Evolutionary conservation across 2,113 vertebrate species (phyloP).

Genomic region (Saccopteryx bilineata): DNA sequence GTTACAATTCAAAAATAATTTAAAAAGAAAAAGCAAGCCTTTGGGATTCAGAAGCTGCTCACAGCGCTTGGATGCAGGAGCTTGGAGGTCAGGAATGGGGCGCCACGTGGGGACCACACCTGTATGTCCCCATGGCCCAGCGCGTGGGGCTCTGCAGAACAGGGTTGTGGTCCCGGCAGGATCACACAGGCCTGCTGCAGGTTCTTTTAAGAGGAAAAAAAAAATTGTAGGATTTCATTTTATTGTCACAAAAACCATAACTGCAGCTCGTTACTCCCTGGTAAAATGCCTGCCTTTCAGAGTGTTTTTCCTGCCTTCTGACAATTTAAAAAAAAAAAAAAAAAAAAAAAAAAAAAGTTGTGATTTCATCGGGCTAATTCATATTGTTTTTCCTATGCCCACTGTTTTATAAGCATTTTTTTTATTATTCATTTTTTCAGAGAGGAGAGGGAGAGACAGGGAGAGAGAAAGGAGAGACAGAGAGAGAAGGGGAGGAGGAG

Average conservation of each 20-base stretch:
- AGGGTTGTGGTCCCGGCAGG: background rate
- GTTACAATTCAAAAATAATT: background rate
- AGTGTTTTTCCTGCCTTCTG: constrained; percentile 21
- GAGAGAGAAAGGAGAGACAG: too few relatives aligned
- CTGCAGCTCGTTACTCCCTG: constrained; percentile 49
- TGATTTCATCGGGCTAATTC: constrained; percentile 25
- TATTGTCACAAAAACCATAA: constrained; percentile 55
- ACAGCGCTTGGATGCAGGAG: background rate
- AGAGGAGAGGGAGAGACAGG: too few relatives aligned
- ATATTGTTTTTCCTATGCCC: background rate
- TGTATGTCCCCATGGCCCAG: too few relatives aligned
- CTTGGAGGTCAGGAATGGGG: background rate
- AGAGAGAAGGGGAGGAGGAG: too few relatives aligned
- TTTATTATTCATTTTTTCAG: too few relatives aligned
- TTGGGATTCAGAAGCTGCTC: background rate
- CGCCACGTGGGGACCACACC: fast-evolving
- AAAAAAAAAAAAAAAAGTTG: too few relatives aligned
- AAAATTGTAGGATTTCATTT: constrained; percentile 35
- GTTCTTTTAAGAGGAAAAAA: background rate
- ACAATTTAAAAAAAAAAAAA: background rate
- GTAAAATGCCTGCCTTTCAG: constrained; percentile 54
- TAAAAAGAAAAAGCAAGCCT: background rate
- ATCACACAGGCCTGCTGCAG: background rate
- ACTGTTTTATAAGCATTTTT: constrained; percentile 46
- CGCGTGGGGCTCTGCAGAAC: too few relatives aligned